Conservation (phyloP, 2,888 invertebrate species). For the Eulithis testata region DNA sequence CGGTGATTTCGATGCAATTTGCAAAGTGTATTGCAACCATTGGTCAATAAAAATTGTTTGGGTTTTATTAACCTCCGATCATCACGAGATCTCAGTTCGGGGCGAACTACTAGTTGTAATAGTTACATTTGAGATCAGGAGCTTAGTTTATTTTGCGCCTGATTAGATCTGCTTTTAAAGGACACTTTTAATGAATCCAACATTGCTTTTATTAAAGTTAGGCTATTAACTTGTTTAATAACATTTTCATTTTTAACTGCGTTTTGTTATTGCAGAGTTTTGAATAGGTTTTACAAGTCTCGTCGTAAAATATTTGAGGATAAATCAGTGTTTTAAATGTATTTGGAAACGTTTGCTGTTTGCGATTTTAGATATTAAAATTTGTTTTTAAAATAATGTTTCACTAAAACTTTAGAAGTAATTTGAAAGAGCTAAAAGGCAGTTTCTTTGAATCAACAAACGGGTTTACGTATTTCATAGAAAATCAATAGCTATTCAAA, state of each 20-base stretch:
- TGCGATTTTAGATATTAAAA: too few relatives aligned
- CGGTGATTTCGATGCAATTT: too few relatives aligned
- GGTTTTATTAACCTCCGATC: too few relatives aligned
- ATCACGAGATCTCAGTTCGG: too few relatives aligned
- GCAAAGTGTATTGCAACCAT: too few relatives aligned
- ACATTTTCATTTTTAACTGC: conserved; percentile 26
- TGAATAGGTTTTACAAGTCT: conserved; percentile 19
- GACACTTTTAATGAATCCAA: conserved; percentile 21
- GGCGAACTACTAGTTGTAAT: neutral
- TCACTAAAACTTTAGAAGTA: conserved; percentile 1
- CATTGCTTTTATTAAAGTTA: conserved; percentile 32
- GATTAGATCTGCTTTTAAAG: conserved; percentile 28
- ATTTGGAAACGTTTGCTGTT: neutral
- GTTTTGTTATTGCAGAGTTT: conserved; percentile 19
- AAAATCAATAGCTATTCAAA: too few relatives aligned
- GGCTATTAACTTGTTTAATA: conserved; percentile 20
- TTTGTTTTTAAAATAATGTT: neutral
- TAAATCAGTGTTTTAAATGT: conserved; percentile 3
- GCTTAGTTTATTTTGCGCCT: conserved; percentile 9
- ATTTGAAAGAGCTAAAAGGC: too few relatives aligned
- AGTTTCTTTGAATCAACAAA: too few relatives aligned
- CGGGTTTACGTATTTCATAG: too few relatives aligned
- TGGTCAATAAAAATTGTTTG: too few relatives aligned
- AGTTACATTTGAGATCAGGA: neutral
- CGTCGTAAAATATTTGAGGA: conserved; percentile 18